Percentiles rank a stretch among this genome's conserved stretches.
These are phyloP conservation scores for Crotalus tigris DNA, from an alignment of 2,113 vertebrate species.

Conservation along the genomic window DNA sequence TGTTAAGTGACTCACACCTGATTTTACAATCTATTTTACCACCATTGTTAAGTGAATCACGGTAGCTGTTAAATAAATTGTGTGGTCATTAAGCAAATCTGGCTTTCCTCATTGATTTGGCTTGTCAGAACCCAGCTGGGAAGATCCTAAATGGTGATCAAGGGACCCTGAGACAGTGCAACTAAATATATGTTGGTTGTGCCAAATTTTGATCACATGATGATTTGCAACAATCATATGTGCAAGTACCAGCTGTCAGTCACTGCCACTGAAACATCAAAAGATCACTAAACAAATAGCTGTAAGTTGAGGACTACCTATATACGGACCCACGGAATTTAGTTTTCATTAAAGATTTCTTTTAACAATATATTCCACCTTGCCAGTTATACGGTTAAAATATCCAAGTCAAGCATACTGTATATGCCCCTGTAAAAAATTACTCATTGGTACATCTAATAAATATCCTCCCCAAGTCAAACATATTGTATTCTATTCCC, in stretches of 20 bases:
- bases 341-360: not conserved
- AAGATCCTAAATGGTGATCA: not conserved
- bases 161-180: not conserved
- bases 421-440: not conserved
- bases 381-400: not conserved
- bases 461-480: not conserved
- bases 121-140: not conserved
- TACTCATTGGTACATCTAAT: not conserved
- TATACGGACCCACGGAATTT: not conserved
- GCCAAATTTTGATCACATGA: not conserved
- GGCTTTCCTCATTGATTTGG: not conserved
- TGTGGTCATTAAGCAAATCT: not conserved
- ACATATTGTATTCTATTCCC: not conserved
- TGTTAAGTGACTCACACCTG: not conserved
- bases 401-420: not conserved
- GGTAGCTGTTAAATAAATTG: not conserved
- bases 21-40: not conserved
- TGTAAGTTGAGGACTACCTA: not conserved
- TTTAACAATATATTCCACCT: not conserved
- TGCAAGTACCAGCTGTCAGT: not conserved
- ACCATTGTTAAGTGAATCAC: not conserved
- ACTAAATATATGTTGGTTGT: not conserved
- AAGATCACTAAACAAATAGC: not conserved
- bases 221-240: not conserved
- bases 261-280: not conserved